Conservation (phyloP, 2,888 invertebrate species). For the Cataglyphis rosenhaueri region DNA sequence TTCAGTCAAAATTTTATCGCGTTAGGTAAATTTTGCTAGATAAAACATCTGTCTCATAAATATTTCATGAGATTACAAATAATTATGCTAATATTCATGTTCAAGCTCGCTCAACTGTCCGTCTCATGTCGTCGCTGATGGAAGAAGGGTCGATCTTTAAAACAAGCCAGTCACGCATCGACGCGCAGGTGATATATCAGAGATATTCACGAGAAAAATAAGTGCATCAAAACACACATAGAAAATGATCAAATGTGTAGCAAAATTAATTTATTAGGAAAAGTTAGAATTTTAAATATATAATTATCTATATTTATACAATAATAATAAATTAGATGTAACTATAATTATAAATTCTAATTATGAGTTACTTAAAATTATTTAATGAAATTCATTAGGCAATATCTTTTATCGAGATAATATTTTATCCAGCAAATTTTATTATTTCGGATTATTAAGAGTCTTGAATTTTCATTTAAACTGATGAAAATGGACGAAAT, state of each 20-base stretch:
- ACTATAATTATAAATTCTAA: background rate
- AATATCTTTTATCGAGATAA: background rate
- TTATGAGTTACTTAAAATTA: background rate
- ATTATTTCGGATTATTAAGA: background rate
- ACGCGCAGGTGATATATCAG: background rate
- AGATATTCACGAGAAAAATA: background rate
- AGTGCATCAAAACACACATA: background rate
- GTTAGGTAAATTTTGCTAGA: conserved; percentile 4
- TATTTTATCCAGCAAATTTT: background rate
- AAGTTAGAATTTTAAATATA: background rate
- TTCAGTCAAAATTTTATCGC: background rate
- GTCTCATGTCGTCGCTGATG: background rate
- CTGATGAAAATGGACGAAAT: conserved; percentile 12
- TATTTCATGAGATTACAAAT: conserved; percentile 48
- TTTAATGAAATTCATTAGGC: background rate
- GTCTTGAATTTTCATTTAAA: background rate
- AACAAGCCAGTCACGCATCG: conserved; percentile 8
- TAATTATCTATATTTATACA: background rate
- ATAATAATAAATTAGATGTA: background rate
- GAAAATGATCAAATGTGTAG: background rate
- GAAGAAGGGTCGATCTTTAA: conserved; percentile 6
- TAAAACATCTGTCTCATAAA: conserved; percentile 29
- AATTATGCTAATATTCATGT: conserved; percentile 43
- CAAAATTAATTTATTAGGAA: background rate
- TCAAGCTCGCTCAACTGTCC: background rate